Percentiles rank a stretch among this genome's conserved stretches.
These are phyloP conservation scores for Syrmaticus mikado DNA, from an alignment of 2,113 vertebrate species.

Conservation along the genomic window DNA sequence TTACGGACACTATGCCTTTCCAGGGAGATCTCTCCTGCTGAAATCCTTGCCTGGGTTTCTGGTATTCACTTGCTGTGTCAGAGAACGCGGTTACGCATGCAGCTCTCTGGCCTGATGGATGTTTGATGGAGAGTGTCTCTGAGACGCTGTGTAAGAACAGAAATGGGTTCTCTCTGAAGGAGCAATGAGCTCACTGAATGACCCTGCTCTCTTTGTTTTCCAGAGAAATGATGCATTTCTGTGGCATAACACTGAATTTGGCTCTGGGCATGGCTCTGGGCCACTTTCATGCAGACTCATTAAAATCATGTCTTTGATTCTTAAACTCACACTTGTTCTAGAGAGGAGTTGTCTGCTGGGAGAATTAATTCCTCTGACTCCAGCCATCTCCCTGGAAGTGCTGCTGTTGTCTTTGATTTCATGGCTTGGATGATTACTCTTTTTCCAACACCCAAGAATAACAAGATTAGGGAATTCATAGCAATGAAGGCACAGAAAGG, in stretches of 20 bases:
- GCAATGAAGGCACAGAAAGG: constrained; percentile 13
- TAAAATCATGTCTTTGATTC: constrained; percentile 19
- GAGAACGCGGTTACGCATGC: background rate
- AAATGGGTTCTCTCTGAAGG: background rate
- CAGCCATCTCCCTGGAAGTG: constrained; percentile 52
- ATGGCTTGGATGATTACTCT: constrained; percentile 49
- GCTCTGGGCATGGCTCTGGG: background rate
- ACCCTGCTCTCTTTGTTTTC: background rate
- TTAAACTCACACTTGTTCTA: constrained; percentile 60
- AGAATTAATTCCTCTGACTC: constrained; percentile 59
- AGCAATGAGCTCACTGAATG: background rate
- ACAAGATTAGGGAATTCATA: constrained; percentile 70
- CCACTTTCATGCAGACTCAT: constrained; percentile 19
- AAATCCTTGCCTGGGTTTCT: background rate
- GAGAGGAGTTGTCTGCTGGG: constrained; percentile 42
- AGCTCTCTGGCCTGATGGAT: background rate
- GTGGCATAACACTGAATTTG: background rate
- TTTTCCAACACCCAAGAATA: constrained; percentile 54
- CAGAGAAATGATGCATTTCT: background rate
- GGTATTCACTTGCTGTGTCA: background rate
- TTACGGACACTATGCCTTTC: background rate
- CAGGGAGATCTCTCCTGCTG: background rate
- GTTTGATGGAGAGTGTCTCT: background rate
- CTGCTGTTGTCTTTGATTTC: constrained; percentile 69
- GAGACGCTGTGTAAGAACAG: background rate